These are phyloP conservation scores for Cheracebus regulus DNA, from an alignment of 2,797 vertebrate genomes.

Conservation along the genomic window DNA sequence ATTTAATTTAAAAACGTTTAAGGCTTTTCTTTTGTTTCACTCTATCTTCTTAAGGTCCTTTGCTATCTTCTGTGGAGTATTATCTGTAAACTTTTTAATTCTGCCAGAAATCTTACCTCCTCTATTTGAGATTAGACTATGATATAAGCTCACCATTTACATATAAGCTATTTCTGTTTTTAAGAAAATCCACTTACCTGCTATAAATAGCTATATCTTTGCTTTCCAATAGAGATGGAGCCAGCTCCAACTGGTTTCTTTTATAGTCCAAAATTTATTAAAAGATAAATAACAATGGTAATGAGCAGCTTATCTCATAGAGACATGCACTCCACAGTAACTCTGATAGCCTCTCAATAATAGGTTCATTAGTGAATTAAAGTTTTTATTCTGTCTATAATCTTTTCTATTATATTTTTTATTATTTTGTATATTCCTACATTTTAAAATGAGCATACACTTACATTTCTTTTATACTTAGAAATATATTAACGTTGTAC, in stretches of 20 bases:
- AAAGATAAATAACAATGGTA: neutral
- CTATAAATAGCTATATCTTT: neutral
- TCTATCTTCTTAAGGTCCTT: neutral
- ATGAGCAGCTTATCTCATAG: neutral
- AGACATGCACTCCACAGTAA: neutral
- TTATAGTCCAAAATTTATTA: neutral
- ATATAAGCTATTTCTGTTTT: neutral
- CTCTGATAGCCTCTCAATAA: neutral
- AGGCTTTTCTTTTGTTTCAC: neutral
- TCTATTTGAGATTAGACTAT: neutral
- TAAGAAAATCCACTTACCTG: neutral
- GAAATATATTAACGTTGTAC: neutral
- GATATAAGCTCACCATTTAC: neutral
- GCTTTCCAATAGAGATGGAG: neutral
- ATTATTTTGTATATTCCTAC: neutral
- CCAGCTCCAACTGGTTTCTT: neutral
- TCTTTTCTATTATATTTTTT: neutral
- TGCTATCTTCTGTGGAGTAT: fast-evolving
- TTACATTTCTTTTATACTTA: neutral
- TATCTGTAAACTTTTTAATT: neutral
- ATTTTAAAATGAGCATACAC: neutral
- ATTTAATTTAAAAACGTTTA: neutral
- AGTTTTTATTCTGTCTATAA: neutral
- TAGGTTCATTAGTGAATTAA: neutral
- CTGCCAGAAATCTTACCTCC: neutral